Evolutionary conservation across 1,140 invertebrate species (phyloP).

Genomic region (Dysdera silvatica): DNA sequence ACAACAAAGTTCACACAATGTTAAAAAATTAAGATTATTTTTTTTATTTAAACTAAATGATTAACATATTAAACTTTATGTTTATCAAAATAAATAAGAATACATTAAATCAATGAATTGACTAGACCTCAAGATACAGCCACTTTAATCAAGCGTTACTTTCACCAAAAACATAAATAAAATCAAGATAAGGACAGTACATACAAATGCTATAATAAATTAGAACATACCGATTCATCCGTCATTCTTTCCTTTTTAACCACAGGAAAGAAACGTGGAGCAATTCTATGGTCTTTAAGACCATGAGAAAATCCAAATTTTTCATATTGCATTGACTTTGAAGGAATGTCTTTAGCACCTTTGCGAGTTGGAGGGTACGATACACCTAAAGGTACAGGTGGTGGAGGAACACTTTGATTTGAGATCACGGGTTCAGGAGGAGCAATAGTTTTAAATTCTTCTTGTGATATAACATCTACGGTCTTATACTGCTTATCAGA

Average conservation of each 20-base stretch:
- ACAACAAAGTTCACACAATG: no score
- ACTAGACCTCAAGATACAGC: no score
- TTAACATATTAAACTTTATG: neutral
- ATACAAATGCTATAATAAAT: neutral
- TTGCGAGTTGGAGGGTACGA: no score
- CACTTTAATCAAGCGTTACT: no score
- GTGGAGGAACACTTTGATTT: slow-evolving; percentile 59
- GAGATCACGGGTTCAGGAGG: slow-evolving; percentile 54
- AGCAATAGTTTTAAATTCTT: slow-evolving; percentile 73
- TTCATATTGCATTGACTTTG: no score
- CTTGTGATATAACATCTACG: slow-evolving; percentile 80
- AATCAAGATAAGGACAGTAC: no score
- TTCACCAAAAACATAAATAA: no score
- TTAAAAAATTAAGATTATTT: neutral
- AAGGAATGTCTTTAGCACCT: no score
- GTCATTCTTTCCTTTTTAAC: slow-evolving; percentile 59
- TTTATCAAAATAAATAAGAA: neutral
- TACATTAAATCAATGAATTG: no score
- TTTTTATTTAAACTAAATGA: neutral
- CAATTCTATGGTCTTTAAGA: slow-evolving; percentile 40
- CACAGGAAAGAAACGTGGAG: slow-evolving; percentile 78
- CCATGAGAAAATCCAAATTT: neutral
- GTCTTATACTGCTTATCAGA: slow-evolving; percentile 62
- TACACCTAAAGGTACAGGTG: slow-evolving; percentile 53
- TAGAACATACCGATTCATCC: slow-evolving; percentile 42